phyloP scores from a whole-genome alignment of 2,113 vertebrate species.

The Vombatus ursinus region DNA sequence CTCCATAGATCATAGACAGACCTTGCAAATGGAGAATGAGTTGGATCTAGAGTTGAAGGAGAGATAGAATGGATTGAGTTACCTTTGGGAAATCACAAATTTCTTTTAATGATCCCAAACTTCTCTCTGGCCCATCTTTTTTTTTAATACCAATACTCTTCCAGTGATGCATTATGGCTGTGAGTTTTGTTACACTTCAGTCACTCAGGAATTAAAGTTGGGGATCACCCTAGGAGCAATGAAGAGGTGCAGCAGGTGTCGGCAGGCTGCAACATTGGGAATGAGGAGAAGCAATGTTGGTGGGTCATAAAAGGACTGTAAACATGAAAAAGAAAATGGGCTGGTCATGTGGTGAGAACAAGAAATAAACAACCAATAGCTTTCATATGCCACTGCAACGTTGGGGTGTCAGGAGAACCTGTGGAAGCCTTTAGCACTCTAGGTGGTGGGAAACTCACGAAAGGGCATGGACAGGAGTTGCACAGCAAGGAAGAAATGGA shows the following conservation, averaged over 20 bases:
- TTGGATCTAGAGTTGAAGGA: background rate
- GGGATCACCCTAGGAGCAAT: background rate
- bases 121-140: background rate
- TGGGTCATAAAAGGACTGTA: background rate
- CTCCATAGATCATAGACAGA: background rate
- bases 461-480: background rate
- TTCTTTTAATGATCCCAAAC: background rate
- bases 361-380: background rate
- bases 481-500: background rate
- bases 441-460: background rate
- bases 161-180: no score
- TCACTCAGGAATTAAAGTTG: background rate
- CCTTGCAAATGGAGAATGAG: background rate
- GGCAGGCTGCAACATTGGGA: background rate
- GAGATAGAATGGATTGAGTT: background rate
- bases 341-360: background rate
- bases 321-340: background rate
- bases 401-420: background rate
- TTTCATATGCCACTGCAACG: background rate
- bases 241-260: background rate
- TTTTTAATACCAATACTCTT: background rate
- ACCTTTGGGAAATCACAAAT: background rate
- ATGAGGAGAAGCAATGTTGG: background rate
- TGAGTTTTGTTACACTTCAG: background rate
- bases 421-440: background rate